These are phyloP conservation scores for Lucinisca nassula DNA, from an alignment of 2,888 invertebrate species.

Conservation along the genomic window DNA sequence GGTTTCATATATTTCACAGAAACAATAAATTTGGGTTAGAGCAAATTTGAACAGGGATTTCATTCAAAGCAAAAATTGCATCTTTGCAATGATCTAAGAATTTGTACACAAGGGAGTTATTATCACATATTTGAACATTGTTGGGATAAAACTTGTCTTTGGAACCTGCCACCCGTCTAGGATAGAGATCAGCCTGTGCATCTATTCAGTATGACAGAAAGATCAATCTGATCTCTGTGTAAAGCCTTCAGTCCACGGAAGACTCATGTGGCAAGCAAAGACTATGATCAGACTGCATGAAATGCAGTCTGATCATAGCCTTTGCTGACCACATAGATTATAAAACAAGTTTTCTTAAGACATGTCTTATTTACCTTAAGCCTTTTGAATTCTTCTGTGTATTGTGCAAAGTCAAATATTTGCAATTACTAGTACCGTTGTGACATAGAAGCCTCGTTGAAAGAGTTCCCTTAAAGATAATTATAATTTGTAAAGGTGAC, in stretches of 20 bases:
- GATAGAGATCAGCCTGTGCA: no score
- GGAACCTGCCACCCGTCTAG: no score
- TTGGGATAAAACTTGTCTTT: no score
- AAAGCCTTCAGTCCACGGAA: no score
- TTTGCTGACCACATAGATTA: no score
- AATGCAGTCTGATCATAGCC: no score
- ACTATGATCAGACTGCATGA: no score
- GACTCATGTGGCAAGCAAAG: no score
- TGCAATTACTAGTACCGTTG: not conserved
- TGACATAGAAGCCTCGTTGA: not conserved
- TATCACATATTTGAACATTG: no score
- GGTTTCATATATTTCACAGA: not conserved
- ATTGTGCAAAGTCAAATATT: constrained; percentile 4
- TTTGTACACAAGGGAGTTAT: not conserved
- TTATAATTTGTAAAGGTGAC: not conserved
- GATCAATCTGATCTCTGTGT: no score
- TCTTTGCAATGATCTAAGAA: not conserved
- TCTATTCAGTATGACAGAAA: no score
- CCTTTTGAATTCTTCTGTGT: constrained; percentile 1
- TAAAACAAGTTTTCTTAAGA: no score
- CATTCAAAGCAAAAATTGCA: not conserved
- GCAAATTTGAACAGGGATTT: not conserved
- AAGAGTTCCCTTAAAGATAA: not conserved
- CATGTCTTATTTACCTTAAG: not conserved
- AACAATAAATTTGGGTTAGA: not conserved